Evolutionary conservation across 37 sponge, comb jelly and placozoan genomes (phyloP).

Genomic region (Dysidea cf. avara): DNA sequence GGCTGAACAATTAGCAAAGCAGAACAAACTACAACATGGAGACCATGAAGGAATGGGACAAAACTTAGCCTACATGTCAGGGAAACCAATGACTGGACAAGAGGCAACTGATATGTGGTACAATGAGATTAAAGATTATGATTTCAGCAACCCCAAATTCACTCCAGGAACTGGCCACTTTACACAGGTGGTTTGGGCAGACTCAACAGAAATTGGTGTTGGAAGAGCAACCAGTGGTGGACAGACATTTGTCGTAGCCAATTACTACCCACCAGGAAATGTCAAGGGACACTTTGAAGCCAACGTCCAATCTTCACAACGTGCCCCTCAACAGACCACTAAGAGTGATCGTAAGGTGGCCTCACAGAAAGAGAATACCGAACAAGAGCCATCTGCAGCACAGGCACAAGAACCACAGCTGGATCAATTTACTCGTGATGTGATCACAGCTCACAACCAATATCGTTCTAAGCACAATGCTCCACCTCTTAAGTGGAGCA

Average conservation of each 20-base stretch:
- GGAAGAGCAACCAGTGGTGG: conserved; percentile 42
- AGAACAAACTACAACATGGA: conserved; percentile 65
- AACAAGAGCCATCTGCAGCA: too few relatives aligned
- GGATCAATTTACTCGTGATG: conserved; percentile 38
- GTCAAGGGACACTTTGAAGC: conserved; percentile 53
- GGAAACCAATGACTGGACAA: conserved; percentile 45
- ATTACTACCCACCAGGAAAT: conserved; percentile 84
- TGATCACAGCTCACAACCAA: conserved; percentile 75
- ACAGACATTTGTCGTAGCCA: too few relatives aligned
- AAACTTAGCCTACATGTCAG: conserved; percentile 69
- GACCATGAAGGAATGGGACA: conserved; percentile 81
- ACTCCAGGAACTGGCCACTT: conserved; percentile 83
- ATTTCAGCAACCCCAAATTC: conserved; percentile 71
- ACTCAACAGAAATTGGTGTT: conserved; percentile 72
- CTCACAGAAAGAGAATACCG: too few relatives aligned
- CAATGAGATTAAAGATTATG: conserved; percentile 74
- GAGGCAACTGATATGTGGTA: conserved; percentile 79
- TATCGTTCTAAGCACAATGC: conserved; percentile 73
- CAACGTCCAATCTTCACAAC: too few relatives aligned
- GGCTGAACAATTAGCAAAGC: conserved; percentile 76
- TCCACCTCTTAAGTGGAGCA: conserved; percentile 60
- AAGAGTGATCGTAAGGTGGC: too few relatives aligned
- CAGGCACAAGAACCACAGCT: too few relatives aligned
- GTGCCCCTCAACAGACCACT: too few relatives aligned
- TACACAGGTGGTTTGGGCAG: conserved; percentile 92